A percentile compares a stretch with the other conserved stretches of the same genome.
These are phyloP conservation scores for Gopherus flavomarginatus DNA, from an alignment of 2,113 vertebrate genomes.

Conservation along the genomic window DNA sequence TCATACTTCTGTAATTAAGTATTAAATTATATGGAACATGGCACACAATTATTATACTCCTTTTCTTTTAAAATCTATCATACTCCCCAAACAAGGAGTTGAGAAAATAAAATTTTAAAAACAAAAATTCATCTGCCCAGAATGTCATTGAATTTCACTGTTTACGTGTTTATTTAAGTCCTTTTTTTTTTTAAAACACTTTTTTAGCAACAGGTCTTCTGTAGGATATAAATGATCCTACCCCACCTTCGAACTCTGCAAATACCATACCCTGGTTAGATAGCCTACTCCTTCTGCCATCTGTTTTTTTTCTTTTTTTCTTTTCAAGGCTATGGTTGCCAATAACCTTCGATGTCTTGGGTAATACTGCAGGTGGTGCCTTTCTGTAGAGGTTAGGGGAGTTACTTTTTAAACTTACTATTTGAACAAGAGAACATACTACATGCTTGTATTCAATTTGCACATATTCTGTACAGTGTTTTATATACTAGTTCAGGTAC, in stretches of 20 bases:
- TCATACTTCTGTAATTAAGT: neutral
- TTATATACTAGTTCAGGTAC: conserved; percentile 48
- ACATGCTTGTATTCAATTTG: conserved; percentile 45
- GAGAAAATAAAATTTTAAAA: neutral
- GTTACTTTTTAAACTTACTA: conserved; percentile 58
- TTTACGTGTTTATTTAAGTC: neutral
- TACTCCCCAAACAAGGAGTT: neutral
- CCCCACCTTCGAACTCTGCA: neutral
- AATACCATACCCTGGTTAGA: neutral
- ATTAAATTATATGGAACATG: neutral
- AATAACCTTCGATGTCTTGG: neutral
- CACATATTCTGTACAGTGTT: conserved; percentile 65
- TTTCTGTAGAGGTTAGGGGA: conserved; percentile 49
- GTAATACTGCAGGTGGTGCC: conserved; percentile 24
- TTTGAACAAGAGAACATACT: conserved; percentile 68
- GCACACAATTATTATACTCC: neutral
- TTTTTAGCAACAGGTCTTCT: neutral
- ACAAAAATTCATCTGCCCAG: neutral
- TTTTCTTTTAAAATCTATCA: neutral
- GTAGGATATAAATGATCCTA: neutral
- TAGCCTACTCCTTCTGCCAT: neutral
- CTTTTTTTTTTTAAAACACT: neutral
- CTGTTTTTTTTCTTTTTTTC: neutral
- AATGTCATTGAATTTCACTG: neutral
- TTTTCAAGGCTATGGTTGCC: neutral